phyloP scores from a whole-genome alignment of 1,140 invertebrate species.

The Trypoxylus dichotomus region DNA sequence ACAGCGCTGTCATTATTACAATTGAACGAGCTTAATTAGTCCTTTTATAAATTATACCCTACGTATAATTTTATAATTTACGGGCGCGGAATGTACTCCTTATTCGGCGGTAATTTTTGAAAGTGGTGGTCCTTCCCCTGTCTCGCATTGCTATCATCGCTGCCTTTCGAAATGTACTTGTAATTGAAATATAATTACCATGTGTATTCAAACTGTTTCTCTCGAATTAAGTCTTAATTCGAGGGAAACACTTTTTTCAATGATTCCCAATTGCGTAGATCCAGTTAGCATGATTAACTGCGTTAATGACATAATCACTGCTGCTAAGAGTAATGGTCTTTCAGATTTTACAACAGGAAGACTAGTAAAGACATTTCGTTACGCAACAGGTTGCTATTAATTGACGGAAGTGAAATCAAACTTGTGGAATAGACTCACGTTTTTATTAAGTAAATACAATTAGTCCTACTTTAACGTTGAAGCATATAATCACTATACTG shows the following conservation, averaged over 20 bases:
- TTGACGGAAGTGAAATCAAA: background rate
- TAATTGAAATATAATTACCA: constrained; percentile 3
- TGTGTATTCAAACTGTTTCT: background rate
- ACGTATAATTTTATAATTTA: background rate
- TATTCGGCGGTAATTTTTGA: background rate
- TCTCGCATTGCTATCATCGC: background rate
- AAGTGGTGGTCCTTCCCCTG: background rate
- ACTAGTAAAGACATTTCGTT: background rate
- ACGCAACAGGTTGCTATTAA: background rate
- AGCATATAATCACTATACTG: too few relatives aligned
- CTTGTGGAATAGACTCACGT: too few relatives aligned
- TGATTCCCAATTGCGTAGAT: background rate
- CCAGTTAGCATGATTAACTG: background rate
- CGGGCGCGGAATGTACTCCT: background rate
- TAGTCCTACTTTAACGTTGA: too few relatives aligned
- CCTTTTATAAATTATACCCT: constrained; percentile 3
- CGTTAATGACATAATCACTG: background rate
- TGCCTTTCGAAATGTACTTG: background rate
- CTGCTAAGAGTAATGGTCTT: background rate
- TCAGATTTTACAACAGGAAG: background rate
- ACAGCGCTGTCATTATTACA: constrained; percentile 26
- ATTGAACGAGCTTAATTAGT: constrained; percentile 7
- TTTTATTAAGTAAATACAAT: too few relatives aligned
- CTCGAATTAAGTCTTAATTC: background rate
- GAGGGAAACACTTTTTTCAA: background rate